Conservation (phyloP, 2,113 vertebrate species). For the Potamarius usumacintae region DNA sequence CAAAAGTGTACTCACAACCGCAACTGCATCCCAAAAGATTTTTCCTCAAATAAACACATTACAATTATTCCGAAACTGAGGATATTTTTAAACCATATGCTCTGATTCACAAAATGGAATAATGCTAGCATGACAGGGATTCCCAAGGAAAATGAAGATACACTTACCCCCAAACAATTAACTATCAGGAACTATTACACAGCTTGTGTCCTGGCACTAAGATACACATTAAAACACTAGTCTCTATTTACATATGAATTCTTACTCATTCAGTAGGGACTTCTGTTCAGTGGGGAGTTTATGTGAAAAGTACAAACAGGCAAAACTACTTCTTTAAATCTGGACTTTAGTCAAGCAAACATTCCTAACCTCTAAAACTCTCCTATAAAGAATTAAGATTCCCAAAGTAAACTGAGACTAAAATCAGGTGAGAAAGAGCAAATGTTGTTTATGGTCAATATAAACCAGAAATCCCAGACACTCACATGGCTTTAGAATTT, state of each 20-base stretch:
- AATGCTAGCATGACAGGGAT: neutral
- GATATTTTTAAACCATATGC: neutral
- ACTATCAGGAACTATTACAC: constrained; percentile 57
- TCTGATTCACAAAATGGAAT: neutral
- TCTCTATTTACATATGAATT: constrained; percentile 71
- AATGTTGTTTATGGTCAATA: neutral
- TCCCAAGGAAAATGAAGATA: neutral
- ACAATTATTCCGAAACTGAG: neutral
- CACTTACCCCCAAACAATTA: neutral
- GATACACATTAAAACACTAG: constrained; percentile 64
- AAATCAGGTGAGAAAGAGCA: neutral
- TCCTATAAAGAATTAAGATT: constrained; percentile 17
- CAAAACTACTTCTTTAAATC: constrained; percentile 69
- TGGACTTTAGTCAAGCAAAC: constrained; percentile 64
- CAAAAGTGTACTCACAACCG: constrained; percentile 4
- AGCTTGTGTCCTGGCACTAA: constrained; percentile 63
- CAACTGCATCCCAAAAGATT: constrained; percentile 7
- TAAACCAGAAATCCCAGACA: neutral
- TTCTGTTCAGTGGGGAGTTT: constrained; percentile 62
- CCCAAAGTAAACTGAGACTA: neutral
- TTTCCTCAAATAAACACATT: constrained; percentile 8
- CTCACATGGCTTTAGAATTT: neutral
- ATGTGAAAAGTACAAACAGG: constrained; percentile 68
- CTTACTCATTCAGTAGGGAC: constrained; percentile 68
- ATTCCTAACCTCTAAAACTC: constrained; percentile 45